phyloP scores from a whole-genome alignment of 2,888 invertebrate genomes.

The Phragmatobia fuliginosa region DNA sequence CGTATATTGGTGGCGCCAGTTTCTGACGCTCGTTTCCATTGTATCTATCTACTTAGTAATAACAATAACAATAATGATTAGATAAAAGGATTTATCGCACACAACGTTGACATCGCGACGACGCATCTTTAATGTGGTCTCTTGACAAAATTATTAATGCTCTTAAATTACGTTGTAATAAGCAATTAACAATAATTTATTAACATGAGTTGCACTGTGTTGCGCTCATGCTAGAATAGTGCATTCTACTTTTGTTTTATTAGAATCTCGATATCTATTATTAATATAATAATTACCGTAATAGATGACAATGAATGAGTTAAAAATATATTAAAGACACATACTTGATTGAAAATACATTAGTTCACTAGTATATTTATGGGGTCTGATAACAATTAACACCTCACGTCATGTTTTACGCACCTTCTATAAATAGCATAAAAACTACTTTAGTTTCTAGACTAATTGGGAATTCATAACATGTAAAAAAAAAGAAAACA shows the following conservation, averaged over 20 bases:
- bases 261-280: slow-evolving; percentile 9
- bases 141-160: slow-evolving; percentile 54
- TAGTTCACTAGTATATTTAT: neutral
- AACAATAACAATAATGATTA: slow-evolving; percentile 61
- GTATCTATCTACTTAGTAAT: slow-evolving; percentile 58
- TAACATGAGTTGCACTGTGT: slow-evolving; percentile 11
- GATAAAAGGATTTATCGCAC: slow-evolving; percentile 61
- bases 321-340: neutral
- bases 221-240: slow-evolving; percentile 14
- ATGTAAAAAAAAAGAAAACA: too few relatives aligned
- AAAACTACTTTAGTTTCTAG: too few relatives aligned
- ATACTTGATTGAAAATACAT: neutral
- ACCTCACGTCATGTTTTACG: neutral
- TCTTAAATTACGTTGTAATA: slow-evolving; percentile 48
- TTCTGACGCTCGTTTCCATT: slow-evolving; percentile 64
- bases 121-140: slow-evolving; percentile 50
- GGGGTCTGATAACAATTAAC: neutral
- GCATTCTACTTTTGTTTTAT: slow-evolving; percentile 16
- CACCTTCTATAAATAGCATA: neutral
- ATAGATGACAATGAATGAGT: neutral
- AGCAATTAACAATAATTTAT: slow-evolving; percentile 44
- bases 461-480: too few relatives aligned
- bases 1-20: slow-evolving; percentile 76
- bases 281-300: neutral
- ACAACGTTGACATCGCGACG: slow-evolving; percentile 53